Evolutionary conservation across 2,113 vertebrate genomes (phyloP).

Genomic region (Todiramphus chloris): DNA sequence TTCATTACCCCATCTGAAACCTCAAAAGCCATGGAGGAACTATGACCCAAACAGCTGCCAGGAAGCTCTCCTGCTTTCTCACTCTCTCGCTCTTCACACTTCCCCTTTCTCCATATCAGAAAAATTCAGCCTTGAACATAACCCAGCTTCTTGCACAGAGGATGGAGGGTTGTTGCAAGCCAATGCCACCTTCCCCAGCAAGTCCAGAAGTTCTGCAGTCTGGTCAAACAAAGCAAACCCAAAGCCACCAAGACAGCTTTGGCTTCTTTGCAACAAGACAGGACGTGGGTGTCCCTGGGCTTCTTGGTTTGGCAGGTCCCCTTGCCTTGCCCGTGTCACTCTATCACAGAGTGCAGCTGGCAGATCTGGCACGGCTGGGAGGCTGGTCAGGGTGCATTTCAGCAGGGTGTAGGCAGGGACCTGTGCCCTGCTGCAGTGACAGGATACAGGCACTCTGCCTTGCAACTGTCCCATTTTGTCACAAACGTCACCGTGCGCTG

Average conservation of each 20-base stretch:
- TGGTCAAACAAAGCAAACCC: not conserved
- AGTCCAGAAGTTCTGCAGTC: fast-evolving
- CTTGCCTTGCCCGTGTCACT: not conserved
- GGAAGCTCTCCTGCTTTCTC: not conserved
- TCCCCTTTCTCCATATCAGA: not conserved
- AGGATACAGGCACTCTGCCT: not conserved
- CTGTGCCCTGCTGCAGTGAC: fast-evolving
- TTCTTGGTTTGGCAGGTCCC: not conserved
- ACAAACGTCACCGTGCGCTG: fast-evolving
- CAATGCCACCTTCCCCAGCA: fast-evolving
- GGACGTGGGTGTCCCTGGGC: not conserved
- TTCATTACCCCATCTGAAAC: not conserved
- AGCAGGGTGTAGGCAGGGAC: not conserved
- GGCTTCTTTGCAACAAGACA: not conserved
- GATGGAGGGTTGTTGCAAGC: not conserved
- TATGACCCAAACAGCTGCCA: not conserved
- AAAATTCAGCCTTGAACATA: not conserved
- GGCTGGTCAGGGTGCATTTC: not conserved
- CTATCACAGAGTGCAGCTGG: fast-evolving
- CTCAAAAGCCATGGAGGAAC: not conserved
- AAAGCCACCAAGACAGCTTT: not conserved
- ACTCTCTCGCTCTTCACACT: not conserved
- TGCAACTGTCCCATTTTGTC: fast-evolving
- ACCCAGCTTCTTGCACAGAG: fast-evolving
- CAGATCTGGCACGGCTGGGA: not conserved